These are phyloP conservation scores for Erannis defoliaria DNA, from an alignment of 2,888 invertebrate species.

Conservation along the genomic window DNA sequence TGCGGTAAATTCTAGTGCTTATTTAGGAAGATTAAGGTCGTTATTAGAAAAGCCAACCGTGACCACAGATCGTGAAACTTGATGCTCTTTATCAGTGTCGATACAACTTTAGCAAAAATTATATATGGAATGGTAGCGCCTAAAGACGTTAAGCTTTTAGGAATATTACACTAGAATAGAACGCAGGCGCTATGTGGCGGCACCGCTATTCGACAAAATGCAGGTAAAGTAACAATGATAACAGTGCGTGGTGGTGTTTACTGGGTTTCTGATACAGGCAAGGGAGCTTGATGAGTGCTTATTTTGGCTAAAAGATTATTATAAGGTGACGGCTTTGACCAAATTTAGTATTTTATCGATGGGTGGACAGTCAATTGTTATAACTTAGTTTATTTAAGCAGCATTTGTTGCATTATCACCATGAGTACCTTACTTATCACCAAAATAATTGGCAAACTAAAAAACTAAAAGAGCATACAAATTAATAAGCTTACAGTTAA, in stretches of 20 bases:
- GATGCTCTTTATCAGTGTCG: neutral
- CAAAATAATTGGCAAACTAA: no score
- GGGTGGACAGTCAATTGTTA: no score
- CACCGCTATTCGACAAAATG: neutral
- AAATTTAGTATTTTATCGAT: no score
- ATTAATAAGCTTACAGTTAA: neutral
- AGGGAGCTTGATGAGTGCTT: neutral
- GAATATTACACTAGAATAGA: neutral
- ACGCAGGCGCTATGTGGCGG: neutral
- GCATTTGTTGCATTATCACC: neutral
- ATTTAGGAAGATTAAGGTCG: neutral
- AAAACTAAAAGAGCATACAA: neutral
- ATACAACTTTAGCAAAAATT: neutral
- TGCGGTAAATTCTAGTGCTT: conserved; percentile 77
- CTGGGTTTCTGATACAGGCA: neutral
- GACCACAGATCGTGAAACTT: neutral
- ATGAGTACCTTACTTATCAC: neutral
- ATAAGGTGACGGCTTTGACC: neutral
- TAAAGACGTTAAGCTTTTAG: neutral
- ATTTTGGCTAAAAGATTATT: neutral
- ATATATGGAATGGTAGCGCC: neutral
- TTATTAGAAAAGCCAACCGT: neutral
- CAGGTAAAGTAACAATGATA: neutral
- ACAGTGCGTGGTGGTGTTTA: neutral
- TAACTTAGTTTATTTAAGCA: no score